Evolutionary conservation across 2,797 vertebrate genomes (phyloP).

Genomic region (Lates japonicus): DNA sequence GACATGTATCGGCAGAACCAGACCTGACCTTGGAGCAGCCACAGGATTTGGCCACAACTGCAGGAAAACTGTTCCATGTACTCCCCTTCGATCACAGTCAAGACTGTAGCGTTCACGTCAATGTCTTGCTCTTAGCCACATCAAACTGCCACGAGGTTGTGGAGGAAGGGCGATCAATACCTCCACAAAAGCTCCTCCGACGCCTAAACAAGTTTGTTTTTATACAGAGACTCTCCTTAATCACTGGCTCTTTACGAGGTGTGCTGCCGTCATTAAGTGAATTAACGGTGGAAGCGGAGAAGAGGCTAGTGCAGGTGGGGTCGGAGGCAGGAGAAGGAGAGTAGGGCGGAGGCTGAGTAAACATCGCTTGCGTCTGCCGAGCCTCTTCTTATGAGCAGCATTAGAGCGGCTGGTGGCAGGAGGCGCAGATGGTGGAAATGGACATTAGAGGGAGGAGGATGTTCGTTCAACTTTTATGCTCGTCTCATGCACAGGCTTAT

Average conservation of each 20-base stretch:
- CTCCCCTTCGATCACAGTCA: conserved; percentile 61
- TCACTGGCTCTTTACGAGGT: conserved; percentile 70
- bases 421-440: conserved; percentile 80
- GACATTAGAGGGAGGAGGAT: conserved; percentile 56
- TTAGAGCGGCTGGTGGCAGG: conserved; percentile 71
- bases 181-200: conserved; percentile 63
- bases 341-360: conserved; percentile 52
- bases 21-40: conserved; percentile 52
- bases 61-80: conserved; percentile 36
- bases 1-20: conserved; percentile 51
- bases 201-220: conserved; percentile 74
- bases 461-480: conserved; percentile 34
- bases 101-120: conserved; percentile 48
- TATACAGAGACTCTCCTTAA: conserved; percentile 63
- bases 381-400: conserved; percentile 61
- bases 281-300: conserved; percentile 56
- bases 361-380: conserved; percentile 70
- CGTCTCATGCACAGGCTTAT: conserved; percentile 36
- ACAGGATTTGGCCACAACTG: conserved; percentile 46
- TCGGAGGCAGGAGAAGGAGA: conserved; percentile 18
- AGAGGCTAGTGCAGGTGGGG: conserved; percentile 5
- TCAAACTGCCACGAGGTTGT: conserved; percentile 53
- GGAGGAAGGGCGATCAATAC: conserved; percentile 65
- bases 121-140: conserved; percentile 59
- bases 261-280: conserved; percentile 62